Conservation (phyloP, 2,113 vertebrate genomes). For the Xenus cinereus region DNA sequence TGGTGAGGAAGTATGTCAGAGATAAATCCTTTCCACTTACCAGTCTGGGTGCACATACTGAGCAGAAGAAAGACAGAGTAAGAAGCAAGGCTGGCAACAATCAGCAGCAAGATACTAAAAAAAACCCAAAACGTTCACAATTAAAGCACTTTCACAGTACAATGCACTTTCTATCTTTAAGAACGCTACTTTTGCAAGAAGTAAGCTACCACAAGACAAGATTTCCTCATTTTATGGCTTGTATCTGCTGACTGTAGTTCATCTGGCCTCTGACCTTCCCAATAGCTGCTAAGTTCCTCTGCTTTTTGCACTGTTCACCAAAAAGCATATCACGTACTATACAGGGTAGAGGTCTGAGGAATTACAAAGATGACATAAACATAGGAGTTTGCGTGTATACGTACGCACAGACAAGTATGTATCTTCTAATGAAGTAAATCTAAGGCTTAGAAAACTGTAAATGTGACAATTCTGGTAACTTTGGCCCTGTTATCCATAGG, state of each 20-base stretch:
- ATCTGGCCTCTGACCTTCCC: not conserved
- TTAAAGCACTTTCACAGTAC: not conserved
- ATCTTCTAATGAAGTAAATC: not conserved
- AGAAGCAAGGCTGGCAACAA: conserved; percentile 83
- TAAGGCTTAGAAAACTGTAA: not conserved
- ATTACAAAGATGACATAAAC: not conserved
- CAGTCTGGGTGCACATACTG: conserved; percentile 89
- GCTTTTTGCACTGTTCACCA: not conserved
- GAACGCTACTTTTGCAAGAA: not conserved
- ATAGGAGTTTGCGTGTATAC: not conserved
- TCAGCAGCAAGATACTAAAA: conserved; percentile 84
- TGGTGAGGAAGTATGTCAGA: not conserved
- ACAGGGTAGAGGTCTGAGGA: not conserved
- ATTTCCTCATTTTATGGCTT: conserved; percentile 48
- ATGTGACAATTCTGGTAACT: not conserved
- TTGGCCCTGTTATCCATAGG: not conserved
- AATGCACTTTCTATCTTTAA: not conserved
- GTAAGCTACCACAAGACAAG: not conserved
- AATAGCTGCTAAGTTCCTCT: not conserved
- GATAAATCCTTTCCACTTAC: conserved; percentile 73
- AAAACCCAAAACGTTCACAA: conserved; percentile 5
- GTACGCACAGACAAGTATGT: rapidly evolving
- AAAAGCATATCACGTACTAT: not conserved
- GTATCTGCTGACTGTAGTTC: conserved; percentile 16
- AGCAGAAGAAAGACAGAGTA: conserved; percentile 93